Evolutionary conservation across 2,888 invertebrate species (phyloP).

Genomic region (Spisula subtruncata): DNA sequence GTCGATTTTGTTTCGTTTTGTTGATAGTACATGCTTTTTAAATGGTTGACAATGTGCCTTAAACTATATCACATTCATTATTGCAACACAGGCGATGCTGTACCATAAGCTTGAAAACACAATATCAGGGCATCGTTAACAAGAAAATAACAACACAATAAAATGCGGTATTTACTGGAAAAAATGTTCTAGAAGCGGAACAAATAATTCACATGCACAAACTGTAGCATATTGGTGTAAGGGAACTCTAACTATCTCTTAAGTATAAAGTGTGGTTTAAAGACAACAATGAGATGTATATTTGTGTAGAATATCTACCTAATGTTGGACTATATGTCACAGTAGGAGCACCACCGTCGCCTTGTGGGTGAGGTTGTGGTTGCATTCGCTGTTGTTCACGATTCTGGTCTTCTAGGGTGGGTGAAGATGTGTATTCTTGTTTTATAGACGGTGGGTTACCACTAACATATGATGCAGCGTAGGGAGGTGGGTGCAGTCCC

Average conservation of each 20-base stretch:
- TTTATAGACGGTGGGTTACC: conserved; percentile 61
- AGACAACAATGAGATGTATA: background rate
- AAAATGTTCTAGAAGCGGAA: background rate
- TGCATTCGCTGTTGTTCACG: conserved; percentile 55
- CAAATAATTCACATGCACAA: conserved; percentile 5
- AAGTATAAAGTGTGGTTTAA: conserved; percentile 25
- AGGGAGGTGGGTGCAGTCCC: conserved; percentile 70
- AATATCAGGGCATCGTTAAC: background rate
- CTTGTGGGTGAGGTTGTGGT: conserved; percentile 39
- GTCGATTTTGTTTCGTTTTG: too few relatives aligned
- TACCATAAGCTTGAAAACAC: background rate
- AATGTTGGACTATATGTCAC: conserved; percentile 64
- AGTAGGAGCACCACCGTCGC: conserved; percentile 12
- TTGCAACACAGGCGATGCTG: background rate
- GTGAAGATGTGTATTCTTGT: conserved; percentile 71
- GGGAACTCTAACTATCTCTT: background rate
- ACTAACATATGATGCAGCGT: conserved; percentile 61
- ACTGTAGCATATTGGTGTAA: conserved; percentile 22
- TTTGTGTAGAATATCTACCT: conserved; percentile 47
- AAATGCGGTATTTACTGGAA: background rate
- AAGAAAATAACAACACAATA: background rate
- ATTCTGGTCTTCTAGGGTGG: conserved; percentile 58
- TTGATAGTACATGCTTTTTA: background rate
- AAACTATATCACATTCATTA: background rate
- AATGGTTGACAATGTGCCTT: conserved; percentile 11